Evolutionary conservation across 64 coral and sea anemone genomes (phyloP).

Genomic region (Astreopora myriophthalma): DNA sequence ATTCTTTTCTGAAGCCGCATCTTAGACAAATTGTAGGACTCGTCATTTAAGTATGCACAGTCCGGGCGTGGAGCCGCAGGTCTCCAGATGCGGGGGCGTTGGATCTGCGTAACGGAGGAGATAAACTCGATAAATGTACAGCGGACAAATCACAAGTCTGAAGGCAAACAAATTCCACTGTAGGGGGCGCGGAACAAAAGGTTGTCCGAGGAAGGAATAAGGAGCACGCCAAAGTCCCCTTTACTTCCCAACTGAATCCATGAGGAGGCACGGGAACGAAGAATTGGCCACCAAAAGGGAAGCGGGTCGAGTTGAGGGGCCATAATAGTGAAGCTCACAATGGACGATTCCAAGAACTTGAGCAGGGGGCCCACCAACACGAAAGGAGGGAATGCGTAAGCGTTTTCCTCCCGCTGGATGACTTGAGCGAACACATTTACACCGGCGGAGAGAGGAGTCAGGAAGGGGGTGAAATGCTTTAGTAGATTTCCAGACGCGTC

Average conservation of each 20-base stretch:
- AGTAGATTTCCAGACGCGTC: neutral
- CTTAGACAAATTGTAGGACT: neutral
- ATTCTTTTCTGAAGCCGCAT: neutral
- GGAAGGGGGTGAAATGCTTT: conserved; percentile 8
- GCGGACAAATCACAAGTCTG: no score
- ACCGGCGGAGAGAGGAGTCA: conserved; percentile 16
- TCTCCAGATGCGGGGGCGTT: neutral
- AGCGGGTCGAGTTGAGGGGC: neutral
- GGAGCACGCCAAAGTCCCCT: neutral
- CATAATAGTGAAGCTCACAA: neutral
- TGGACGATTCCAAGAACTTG: neutral
- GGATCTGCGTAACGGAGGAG: neutral
- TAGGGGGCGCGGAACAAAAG: no score
- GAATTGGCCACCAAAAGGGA: conserved; percentile 16
- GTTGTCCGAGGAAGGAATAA: neutral
- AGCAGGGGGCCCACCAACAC: neutral
- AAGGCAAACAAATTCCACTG: no score
- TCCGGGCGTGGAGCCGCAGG: neutral
- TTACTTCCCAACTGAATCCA: neutral
- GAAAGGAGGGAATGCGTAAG: conserved; percentile 32
- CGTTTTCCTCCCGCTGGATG: neutral
- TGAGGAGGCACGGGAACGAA: neutral
- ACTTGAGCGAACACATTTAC: conserved; percentile 38
- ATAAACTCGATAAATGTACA: no score
- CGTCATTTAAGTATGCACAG: conserved; percentile 1